These are phyloP conservation scores for Steromphala cineraria DNA, from an alignment of 2,888 invertebrate species.

Conservation along the genomic window DNA sequence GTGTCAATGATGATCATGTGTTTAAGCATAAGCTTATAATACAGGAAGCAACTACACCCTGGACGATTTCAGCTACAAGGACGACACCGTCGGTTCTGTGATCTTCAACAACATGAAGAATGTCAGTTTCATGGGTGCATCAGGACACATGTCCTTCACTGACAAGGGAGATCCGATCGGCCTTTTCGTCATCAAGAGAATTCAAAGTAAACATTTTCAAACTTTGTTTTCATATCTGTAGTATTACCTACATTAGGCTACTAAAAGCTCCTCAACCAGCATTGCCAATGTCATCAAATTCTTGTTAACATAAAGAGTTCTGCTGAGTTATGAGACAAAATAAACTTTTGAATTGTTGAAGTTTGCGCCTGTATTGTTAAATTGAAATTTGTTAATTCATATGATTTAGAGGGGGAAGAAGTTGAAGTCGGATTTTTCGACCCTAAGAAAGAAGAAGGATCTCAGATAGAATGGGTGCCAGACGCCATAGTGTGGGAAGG, in stretches of 20 bases:
- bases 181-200: neutral
- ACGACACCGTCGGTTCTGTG: neutral
- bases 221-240: too few species aligned
- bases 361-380: too few species aligned
- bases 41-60: neutral
- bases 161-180: neutral
- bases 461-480: slow-evolving; percentile 15
- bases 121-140: neutral
- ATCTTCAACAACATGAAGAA: slow-evolving; percentile 1
- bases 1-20: too few species aligned
- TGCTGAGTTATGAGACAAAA: too few species aligned
- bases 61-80: neutral
- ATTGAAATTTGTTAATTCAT: too few species aligned
- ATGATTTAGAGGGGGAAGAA: neutral
- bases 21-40: too few species aligned
- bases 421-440: slow-evolving; percentile 12
- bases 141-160: neutral
- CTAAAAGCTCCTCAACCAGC: too few species aligned
- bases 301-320: too few species aligned
- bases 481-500: slow-evolving; percentile 13
- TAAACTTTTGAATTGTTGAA: too few species aligned
- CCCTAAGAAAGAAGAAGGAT: neutral
- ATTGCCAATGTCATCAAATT: too few species aligned
- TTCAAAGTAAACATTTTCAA: neutral
- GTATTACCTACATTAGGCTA: too few species aligned